A percentile compares a stretch with the other conserved stretches of the same genome.
These are phyloP conservation scores for Eremobia ochroleuca DNA, from an alignment of 2,888 invertebrate species.

Conservation along the genomic window DNA sequence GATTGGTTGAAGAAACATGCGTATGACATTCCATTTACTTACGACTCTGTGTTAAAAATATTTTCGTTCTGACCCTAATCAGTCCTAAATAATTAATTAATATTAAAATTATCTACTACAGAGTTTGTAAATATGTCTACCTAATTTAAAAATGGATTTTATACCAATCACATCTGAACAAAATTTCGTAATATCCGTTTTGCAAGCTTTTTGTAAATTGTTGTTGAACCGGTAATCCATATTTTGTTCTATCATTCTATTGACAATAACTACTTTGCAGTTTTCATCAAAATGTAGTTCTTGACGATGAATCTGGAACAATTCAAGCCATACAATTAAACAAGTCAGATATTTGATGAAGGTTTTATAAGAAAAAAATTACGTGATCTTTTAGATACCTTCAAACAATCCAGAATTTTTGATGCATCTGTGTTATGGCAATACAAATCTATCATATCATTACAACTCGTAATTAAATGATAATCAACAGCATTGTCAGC, in stretches of 20 bases:
- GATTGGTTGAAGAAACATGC: not conserved
- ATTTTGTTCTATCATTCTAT: slow-evolving; percentile 97
- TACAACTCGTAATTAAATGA: slow-evolving; percentile 95
- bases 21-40: slow-evolving; percentile 39
- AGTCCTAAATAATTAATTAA: slow-evolving; percentile 9
- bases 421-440: slow-evolving; percentile 94
- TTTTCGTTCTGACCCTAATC: slow-evolving; percentile 1
- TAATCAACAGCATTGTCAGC: slow-evolving; percentile 97
- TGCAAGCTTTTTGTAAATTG: slow-evolving; percentile 95
- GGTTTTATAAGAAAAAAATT: not conserved
- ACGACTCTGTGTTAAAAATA: slow-evolving; percentile 3
- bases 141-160: slow-evolving; percentile 62
- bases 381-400: slow-evolving; percentile 85
- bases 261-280: slow-evolving; percentile 96
- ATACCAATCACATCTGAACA: slow-evolving; percentile 87
- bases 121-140: slow-evolving; percentile 61
- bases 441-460: slow-evolving; percentile 96
- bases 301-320: slow-evolving; percentile 93
- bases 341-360: too few species aligned
- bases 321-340: not conserved
- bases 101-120: slow-evolving; percentile 34
- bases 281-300: slow-evolving; percentile 95
- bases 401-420: slow-evolving; percentile 94
- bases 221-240: slow-evolving; percentile 97
- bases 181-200: slow-evolving; percentile 94